phyloP scores from a whole-genome alignment of 2,797 vertebrate genomes.

The Taenioides sp. region DNA sequence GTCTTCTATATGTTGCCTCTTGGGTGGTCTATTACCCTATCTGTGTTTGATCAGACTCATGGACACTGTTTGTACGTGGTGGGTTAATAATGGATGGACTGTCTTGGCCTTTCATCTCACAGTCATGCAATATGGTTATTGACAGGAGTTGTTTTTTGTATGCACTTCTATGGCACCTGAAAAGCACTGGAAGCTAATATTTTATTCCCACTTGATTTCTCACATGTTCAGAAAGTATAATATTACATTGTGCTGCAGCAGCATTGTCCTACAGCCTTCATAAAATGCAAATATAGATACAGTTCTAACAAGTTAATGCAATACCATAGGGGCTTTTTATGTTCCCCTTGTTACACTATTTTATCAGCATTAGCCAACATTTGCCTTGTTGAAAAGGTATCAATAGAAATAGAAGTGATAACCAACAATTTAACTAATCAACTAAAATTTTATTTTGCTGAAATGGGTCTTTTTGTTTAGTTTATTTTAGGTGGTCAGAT shows the following conservation, averaged over 20 bases:
- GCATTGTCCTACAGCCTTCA: constrained; percentile 1
- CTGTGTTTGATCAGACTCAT: constrained; percentile 45
- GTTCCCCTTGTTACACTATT: constrained; percentile 9
- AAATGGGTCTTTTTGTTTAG: constrained; percentile 7
- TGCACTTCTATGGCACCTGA: constrained; percentile 1
- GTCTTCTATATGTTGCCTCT: constrained; percentile 38
- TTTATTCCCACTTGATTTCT: constrained; percentile 14
- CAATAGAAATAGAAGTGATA: constrained; percentile 36
- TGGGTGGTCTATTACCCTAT: constrained; percentile 34
- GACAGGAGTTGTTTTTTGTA: constrained; percentile 13
- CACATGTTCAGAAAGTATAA: constrained; percentile 11
- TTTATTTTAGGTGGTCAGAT: constrained; percentile 12
- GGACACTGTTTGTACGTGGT: constrained; percentile 30
- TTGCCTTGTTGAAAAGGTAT: constrained; percentile 51
- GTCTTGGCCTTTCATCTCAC: constrained; percentile 23
- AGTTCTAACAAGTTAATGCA: constrained; percentile 21
- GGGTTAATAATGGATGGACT: constrained; percentile 5
- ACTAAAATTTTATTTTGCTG: not conserved
- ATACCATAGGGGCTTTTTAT: constrained; percentile 12
- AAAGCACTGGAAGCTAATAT: constrained; percentile 29
- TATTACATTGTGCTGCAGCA: constrained; percentile 12
- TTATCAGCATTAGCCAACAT: constrained; percentile 24
- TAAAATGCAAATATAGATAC: constrained; percentile 12
- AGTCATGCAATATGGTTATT: constrained; percentile 19
- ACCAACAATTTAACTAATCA: constrained; percentile 2